phyloP scores from a whole-genome alignment of 2,888 invertebrate genomes.

The Scelioninae gen. 1 region DNA sequence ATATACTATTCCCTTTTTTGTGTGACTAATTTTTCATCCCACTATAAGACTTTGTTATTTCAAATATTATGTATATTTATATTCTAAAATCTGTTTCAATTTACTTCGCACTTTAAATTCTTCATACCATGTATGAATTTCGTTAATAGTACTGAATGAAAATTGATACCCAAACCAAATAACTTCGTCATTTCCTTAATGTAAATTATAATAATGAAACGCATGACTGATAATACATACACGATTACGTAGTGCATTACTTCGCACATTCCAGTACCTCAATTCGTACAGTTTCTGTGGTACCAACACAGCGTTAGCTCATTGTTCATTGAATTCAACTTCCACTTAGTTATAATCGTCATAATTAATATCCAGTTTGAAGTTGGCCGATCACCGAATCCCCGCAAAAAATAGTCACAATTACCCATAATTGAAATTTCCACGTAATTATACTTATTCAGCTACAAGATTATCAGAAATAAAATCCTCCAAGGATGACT shows the following conservation, averaged over 20 bases:
- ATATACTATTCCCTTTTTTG: too few relatives aligned
- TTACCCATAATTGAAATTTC: not conserved
- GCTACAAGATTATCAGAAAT: not conserved
- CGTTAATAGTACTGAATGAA: conserved; percentile 37
- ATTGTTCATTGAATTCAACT: conserved; percentile 37
- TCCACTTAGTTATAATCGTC: conserved; percentile 30
- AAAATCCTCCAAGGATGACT: not conserved
- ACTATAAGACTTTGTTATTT: too few relatives aligned
- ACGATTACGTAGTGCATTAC: conserved; percentile 46
- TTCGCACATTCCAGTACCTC: conserved; percentile 53
- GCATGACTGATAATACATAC: conserved; percentile 42
- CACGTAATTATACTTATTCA: not conserved
- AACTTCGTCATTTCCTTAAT: conserved; percentile 61
- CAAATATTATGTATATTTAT: too few relatives aligned
- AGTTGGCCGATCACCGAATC: not conserved
- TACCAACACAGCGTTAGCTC: conserved; percentile 41
- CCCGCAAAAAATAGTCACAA: not conserved
- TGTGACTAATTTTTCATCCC: too few relatives aligned
- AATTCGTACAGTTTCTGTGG: conserved; percentile 38
- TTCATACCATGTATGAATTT: not conserved
- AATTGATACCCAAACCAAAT: conserved; percentile 45
- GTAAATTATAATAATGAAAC: conserved; percentile 62
- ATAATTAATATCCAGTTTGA: conserved; percentile 42
- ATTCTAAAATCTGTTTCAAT: too few relatives aligned
- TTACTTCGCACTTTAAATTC: not conserved